A percentile compares a stretch with the other conserved stretches of the same genome.
phyloP scores from a whole-genome alignment of 2,888 invertebrate genomes.

The Tanytarsus gracilentus region DNA sequence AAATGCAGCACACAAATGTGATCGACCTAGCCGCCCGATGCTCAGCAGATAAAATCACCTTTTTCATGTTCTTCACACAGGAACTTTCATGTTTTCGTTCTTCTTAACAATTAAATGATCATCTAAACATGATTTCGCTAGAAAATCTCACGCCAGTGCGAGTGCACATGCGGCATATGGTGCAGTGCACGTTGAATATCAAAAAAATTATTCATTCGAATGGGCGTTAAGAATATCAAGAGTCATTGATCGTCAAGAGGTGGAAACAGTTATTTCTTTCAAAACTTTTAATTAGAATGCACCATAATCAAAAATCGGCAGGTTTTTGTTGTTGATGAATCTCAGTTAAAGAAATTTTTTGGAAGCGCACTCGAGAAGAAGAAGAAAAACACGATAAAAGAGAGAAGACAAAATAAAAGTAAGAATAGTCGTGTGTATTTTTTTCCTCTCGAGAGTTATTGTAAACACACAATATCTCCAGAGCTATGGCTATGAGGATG shows the following conservation, averaged over 20 bases:
- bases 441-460: not conserved
- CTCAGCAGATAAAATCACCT: not conserved
- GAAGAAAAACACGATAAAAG: not conserved
- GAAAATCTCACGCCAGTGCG: not conserved
- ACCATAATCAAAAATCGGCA: too few species aligned
- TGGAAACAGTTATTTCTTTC: too few species aligned
- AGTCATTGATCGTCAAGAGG: too few species aligned
- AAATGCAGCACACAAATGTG: not conserved
- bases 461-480: slow-evolving; percentile 8
- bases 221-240: slow-evolving; percentile 18
- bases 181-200: not conserved
- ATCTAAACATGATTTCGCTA: slow-evolving; percentile 19
- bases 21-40: too few species aligned
- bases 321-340: too few species aligned
- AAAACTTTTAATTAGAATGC: too few species aligned
- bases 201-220: not conserved
- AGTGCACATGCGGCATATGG: not conserved
- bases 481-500: not conserved
- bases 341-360: too few species aligned
- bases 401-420: not conserved
- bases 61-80: slow-evolving; percentile 13
- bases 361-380: not conserved
- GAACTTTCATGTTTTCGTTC: slow-evolving; percentile 10
- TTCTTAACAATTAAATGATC: slow-evolving; percentile 1
- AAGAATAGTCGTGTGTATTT: not conserved